phyloP scores from a whole-genome alignment of 1,140 invertebrate genomes.

The Leptonema lineaticorne region DNA sequence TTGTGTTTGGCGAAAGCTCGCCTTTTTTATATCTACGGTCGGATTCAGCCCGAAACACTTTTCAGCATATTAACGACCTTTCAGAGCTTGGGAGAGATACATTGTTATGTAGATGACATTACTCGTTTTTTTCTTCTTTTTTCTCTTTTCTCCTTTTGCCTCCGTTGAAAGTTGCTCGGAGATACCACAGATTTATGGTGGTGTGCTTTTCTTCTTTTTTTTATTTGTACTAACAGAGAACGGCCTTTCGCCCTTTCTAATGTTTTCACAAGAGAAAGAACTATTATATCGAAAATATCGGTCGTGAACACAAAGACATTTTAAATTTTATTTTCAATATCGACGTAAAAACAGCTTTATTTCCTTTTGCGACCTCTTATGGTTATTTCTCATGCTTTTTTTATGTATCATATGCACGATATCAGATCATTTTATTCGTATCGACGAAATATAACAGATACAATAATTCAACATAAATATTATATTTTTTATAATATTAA shows the following conservation, averaged over 20 bases:
- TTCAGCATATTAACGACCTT: slow-evolving; percentile 29
- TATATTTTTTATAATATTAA: too few relatives aligned
- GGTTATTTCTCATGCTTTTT: too few relatives aligned
- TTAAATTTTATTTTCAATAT: background rate
- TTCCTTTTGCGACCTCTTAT: too few relatives aligned
- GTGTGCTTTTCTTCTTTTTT: slow-evolving; percentile 13
- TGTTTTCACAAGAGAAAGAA: background rate
- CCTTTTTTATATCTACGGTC: slow-evolving; percentile 8
- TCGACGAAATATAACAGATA: too few relatives aligned
- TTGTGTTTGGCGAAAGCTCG: slow-evolving; percentile 1
- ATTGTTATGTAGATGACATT: slow-evolving; percentile 33
- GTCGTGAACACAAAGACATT: background rate
- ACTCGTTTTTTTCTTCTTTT: slow-evolving; percentile 25
- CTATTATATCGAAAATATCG: slow-evolving; percentile 9
- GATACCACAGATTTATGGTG: slow-evolving; percentile 28
- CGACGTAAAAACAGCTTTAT: background rate
- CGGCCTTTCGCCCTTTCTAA: background rate
- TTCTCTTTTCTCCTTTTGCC: background rate
- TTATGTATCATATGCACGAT: too few relatives aligned
- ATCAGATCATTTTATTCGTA: too few relatives aligned
- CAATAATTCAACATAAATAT: too few relatives aligned
- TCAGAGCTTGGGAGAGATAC: slow-evolving; percentile 16
- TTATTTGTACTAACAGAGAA: slow-evolving; percentile 1
- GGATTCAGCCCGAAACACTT: slow-evolving; percentile 21
- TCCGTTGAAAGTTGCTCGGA: slow-evolving; percentile 25